phyloP scores from a whole-genome alignment of 2,888 invertebrate species.

The Masnerella sp. region DNA sequence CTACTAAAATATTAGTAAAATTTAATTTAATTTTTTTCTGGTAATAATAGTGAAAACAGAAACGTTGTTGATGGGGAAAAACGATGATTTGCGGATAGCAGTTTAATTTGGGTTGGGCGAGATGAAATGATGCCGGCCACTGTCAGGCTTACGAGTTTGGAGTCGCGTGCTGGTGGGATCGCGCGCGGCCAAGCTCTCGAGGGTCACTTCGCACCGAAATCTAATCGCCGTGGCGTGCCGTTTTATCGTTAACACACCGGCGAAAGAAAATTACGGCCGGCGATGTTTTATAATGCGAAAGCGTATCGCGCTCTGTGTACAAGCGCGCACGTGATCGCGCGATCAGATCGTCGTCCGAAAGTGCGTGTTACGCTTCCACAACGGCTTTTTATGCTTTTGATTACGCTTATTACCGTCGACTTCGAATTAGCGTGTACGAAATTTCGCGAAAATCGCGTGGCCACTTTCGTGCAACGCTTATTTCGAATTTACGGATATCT shows the following conservation, averaged over 20 bases:
- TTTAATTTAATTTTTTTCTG: too few species aligned
- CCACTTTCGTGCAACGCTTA: too few species aligned
- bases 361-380: conserved; percentile 45
- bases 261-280: conserved; percentile 53
- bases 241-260: conserved; percentile 57
- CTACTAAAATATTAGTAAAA: too few species aligned
- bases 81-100: conserved; percentile 61
- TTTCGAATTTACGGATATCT: too few species aligned
- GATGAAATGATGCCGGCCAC: conserved; percentile 63
- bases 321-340: conserved; percentile 47
- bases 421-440: neutral
- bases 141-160: conserved; percentile 59
- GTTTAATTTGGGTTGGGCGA: conserved; percentile 64
- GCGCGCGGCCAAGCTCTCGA: conserved; percentile 20
- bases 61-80: too few species aligned
- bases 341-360: conserved; percentile 36
- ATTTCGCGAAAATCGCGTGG: too few species aligned
- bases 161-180: conserved; percentile 55
- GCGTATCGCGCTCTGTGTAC: conserved; percentile 18
- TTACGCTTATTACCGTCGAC: conserved; percentile 42
- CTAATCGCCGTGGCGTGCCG: conserved; percentile 57
- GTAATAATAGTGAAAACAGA: too few species aligned
- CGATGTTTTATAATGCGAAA: conserved; percentile 48
- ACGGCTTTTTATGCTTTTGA: conserved; percentile 44
- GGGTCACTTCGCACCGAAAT: conserved; percentile 59